Evolutionary conservation across 2,888 invertebrate genomes (phyloP).

Genomic region (Brassicogethes aeneus): DNA sequence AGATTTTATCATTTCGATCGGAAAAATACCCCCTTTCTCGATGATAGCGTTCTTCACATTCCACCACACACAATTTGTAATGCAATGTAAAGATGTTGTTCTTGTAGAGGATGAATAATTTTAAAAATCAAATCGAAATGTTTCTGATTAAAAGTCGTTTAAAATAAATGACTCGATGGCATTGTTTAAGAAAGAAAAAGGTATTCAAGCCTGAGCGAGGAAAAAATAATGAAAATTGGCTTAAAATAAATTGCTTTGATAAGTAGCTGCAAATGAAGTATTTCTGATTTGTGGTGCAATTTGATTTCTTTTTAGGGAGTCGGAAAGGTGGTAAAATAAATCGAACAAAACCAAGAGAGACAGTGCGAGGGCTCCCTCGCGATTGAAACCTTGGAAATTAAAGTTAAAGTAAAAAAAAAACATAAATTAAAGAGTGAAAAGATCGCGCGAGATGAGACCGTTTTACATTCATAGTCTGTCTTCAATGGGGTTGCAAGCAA

Average conservation of each 20-base stretch:
- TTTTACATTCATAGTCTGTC: conserved; percentile 36
- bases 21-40: no score
- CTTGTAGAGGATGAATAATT: no score
- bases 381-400: conserved; percentile 18
- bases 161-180: no score
- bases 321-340: conserved; percentile 4
- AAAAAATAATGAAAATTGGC: background rate
- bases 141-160: no score
- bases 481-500: conserved; percentile 29
- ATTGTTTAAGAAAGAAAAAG: no score
- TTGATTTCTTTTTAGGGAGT: background rate
- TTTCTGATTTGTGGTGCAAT: conserved; percentile 17
- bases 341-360: conserved; percentile 10
- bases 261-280: conserved; percentile 16
- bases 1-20: no score
- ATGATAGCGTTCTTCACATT: no score
- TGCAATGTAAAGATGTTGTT: no score
- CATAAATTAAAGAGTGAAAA: conserved; percentile 26
- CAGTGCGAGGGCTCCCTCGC: background rate
- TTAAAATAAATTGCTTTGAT: background rate
- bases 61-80: no score
- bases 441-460: conserved; percentile 30
- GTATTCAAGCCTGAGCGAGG: no score
- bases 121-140: no score
- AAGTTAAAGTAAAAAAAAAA: conserved; percentile 25